These are phyloP conservation scores for Leucoraja erinaceus DNA, from an alignment of 2,113 vertebrate genomes.

Conservation along the genomic window DNA sequence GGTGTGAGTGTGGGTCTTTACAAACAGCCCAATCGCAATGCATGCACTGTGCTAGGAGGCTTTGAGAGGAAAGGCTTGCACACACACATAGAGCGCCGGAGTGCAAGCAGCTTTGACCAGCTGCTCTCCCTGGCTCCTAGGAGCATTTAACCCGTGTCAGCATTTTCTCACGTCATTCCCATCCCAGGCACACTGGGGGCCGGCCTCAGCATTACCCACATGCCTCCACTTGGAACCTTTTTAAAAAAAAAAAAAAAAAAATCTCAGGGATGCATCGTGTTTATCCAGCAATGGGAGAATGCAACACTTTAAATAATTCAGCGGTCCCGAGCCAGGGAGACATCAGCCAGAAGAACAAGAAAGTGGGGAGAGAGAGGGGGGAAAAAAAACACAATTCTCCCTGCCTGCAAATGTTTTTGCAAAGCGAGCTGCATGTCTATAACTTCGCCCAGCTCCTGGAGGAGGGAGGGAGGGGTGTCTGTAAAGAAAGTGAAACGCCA, in stretches of 20 bases:
- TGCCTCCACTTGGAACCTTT: constrained; percentile 19
- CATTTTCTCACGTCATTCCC: constrained; percentile 49
- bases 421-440: neutral
- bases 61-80: constrained; percentile 32
- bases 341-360: neutral
- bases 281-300: constrained; percentile 11
- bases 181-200: constrained; percentile 44
- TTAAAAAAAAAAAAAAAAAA: neutral
- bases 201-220: constrained; percentile 43
- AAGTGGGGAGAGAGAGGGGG: too few relatives aligned
- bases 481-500: neutral
- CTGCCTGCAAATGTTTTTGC: neutral
- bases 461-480: too few relatives aligned
- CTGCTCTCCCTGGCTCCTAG: constrained; percentile 12
- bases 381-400: neutral
- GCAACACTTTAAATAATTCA: constrained; percentile 37
- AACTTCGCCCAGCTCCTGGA: neutral
- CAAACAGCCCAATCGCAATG: constrained; percentile 32
- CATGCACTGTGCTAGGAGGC: constrained; percentile 23
- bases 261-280: constrained; percentile 26
- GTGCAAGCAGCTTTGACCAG: constrained; percentile 32
- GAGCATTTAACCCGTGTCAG: constrained; percentile 58
- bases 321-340: neutral
- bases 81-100: constrained; percentile 10
- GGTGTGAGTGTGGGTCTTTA: neutral